These are phyloP conservation scores for Lycaon pictus DNA, from an alignment of 2,113 vertebrate species.

Conservation along the genomic window DNA sequence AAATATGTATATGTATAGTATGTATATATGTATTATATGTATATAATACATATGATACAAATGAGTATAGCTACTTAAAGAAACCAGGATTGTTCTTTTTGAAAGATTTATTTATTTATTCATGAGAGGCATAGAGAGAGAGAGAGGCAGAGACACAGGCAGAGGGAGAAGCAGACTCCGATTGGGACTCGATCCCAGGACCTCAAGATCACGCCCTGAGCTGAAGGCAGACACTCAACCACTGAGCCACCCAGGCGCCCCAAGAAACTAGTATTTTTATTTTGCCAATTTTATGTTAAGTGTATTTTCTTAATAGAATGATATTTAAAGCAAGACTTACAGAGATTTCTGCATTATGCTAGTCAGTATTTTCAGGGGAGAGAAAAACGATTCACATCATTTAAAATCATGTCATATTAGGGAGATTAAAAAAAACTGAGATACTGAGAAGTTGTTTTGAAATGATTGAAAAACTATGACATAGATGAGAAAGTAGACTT, in stretches of 20 bases:
- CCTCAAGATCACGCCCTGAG: too few species aligned
- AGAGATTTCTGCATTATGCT: background rate
- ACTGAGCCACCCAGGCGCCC: too few species aligned
- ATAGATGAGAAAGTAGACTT: background rate
- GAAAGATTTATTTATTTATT: too few species aligned
- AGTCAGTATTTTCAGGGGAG: background rate
- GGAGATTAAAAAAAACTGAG: background rate
- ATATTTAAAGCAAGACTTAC: background rate
- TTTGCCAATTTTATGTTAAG: background rate
- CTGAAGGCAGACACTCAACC: too few species aligned
- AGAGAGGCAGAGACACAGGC: too few species aligned
- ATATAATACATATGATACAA: background rate
- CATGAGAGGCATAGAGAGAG: too few species aligned
- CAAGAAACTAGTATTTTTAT: background rate
- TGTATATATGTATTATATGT: background rate
- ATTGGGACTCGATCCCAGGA: too few species aligned
- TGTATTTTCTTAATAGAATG: background rate
- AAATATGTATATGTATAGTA: background rate
- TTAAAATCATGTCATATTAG: background rate
- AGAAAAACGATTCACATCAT: background rate
- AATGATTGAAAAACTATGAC: background rate
- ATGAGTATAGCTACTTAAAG: background rate
- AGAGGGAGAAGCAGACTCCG: too few species aligned
- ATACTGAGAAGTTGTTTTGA: background rate
- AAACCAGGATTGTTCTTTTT: too few species aligned